These are phyloP conservation scores for Notolepis coatsorum DNA, from an alignment of 2,797 vertebrate genomes.

Conservation along the genomic window DNA sequence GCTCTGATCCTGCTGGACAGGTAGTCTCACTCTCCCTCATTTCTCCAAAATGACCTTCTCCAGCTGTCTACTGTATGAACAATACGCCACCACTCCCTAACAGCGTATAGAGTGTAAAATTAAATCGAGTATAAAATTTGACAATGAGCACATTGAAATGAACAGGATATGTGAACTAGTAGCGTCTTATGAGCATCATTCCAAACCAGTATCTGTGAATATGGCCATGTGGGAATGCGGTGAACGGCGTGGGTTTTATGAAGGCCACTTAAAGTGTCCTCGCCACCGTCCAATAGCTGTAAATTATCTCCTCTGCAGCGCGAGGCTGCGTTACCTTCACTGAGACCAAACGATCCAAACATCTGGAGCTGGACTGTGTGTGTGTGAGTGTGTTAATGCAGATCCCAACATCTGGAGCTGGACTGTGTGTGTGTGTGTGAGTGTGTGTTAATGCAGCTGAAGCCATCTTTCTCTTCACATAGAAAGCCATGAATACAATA, in stretches of 20 bases:
- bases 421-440: background rate
- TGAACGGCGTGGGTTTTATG: slow-evolving; percentile 61
- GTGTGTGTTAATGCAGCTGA: no score
- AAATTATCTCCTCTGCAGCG: slow-evolving; percentile 67
- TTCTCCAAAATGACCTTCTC: slow-evolving; percentile 27
- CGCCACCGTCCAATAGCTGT: slow-evolving; percentile 63
- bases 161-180: slow-evolving; percentile 7
- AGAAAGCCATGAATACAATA: no score
- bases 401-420: no score
- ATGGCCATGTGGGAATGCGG: slow-evolving; percentile 66
- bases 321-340: slow-evolving; percentile 51
- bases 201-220: slow-evolving; percentile 55
- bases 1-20: no score
- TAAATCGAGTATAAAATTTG: slow-evolving; percentile 50
- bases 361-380: slow-evolving; percentile 56
- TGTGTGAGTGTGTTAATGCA: background rate
- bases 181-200: slow-evolving; percentile 22
- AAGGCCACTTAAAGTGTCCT: slow-evolving; percentile 76
- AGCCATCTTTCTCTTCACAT: no score
- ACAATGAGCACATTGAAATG: slow-evolving; percentile 33
- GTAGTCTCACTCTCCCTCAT: no score
- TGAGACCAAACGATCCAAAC: slow-evolving; percentile 64
- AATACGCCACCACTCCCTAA: no score
- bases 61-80: slow-evolving; percentile 23
- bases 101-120: no score